These are phyloP conservation scores for Falco cherrug DNA, from an alignment of 2,797 vertebrate species.

Conservation along the genomic window DNA sequence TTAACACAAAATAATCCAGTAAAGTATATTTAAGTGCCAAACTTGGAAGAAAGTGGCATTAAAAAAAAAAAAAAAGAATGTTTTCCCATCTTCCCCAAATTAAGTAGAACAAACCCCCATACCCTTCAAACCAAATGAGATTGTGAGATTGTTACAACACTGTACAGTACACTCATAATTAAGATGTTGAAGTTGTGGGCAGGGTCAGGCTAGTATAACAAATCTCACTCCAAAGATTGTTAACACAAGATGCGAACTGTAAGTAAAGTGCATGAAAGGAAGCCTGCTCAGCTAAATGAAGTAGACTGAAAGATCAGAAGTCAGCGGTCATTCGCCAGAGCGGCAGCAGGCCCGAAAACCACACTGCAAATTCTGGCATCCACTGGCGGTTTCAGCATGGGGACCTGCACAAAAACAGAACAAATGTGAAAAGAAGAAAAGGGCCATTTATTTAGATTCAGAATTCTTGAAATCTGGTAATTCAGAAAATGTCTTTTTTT, in stretches of 20 bases:
- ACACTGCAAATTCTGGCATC: constrained; percentile 99
- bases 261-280: constrained; percentile 93
- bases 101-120: constrained; percentile 58
- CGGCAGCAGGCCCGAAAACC: constrained; percentile 98
- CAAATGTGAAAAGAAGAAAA: constrained; percentile 74
- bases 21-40: constrained; percentile 70
- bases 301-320: constrained; percentile 73
- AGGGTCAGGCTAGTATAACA: constrained; percentile 70
- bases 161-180: constrained; percentile 71
- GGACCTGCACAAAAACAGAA: constrained; percentile 89
- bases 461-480: neutral
- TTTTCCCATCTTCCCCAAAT: constrained; percentile 65
- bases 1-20: constrained; percentile 70
- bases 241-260: constrained; percentile 78
- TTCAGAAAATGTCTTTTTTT: neutral
- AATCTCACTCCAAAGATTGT: constrained; percentile 72
- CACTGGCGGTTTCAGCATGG: constrained; percentile 95
- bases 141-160: constrained; percentile 72
- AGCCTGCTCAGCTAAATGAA: constrained; percentile 82
- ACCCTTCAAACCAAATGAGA: constrained; percentile 69
- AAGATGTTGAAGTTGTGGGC: constrained; percentile 62
- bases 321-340: constrained; percentile 89
- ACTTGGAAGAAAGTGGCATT: constrained; percentile 65
- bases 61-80: constrained; percentile 23
- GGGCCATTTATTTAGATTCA: neutral